Percentiles rank a stretch among this genome's conserved stretches.
Conservation (phyloP, 2,113 vertebrate species). For the Chaenocephalus aceratus region DNA sequence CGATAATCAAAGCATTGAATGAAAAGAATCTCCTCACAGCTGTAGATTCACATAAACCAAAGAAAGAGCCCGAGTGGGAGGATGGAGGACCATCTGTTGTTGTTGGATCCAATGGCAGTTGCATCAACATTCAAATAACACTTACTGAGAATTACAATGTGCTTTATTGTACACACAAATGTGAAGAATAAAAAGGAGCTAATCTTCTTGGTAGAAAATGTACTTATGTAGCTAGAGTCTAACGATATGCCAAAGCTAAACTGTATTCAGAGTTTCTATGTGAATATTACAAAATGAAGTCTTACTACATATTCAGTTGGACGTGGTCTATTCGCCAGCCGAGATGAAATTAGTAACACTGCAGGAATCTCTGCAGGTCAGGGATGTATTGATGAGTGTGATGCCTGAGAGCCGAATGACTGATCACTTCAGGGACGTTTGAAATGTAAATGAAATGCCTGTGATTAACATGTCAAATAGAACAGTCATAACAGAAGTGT, state of each 20-base stretch:
- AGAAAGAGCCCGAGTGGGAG: conserved; percentile 27
- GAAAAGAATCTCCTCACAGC: conserved; percentile 21
- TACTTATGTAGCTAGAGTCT: background rate
- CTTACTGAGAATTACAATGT: conserved; percentile 4
- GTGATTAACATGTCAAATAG: conserved; percentile 44
- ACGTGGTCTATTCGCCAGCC: conserved; percentile 9
- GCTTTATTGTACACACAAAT: conserved; percentile 5
- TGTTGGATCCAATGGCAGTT: conserved; percentile 16
- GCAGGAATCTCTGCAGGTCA: conserved; percentile 38
- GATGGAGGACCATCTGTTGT: conserved; percentile 34
- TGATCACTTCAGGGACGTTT: conserved; percentile 44
- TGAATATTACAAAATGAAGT: background rate
- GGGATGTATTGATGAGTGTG: conserved; percentile 22
- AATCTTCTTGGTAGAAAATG: background rate
- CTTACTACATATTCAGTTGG: conserved; percentile 24
- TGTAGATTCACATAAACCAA: conserved; percentile 28
- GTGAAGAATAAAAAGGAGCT: background rate
- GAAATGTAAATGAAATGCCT: conserved; percentile 40
- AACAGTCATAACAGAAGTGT: conserved; percentile 29
- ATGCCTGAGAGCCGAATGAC: conserved; percentile 40
- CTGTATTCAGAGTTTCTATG: conserved; percentile 1
- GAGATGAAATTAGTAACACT: conserved; percentile 28
- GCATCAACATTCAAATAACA: conserved; percentile 11
- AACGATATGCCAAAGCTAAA: background rate
- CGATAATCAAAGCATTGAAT: background rate